Conservation (phyloP, 2,797 vertebrate genomes). For the Coreius guichenoti region DNA sequence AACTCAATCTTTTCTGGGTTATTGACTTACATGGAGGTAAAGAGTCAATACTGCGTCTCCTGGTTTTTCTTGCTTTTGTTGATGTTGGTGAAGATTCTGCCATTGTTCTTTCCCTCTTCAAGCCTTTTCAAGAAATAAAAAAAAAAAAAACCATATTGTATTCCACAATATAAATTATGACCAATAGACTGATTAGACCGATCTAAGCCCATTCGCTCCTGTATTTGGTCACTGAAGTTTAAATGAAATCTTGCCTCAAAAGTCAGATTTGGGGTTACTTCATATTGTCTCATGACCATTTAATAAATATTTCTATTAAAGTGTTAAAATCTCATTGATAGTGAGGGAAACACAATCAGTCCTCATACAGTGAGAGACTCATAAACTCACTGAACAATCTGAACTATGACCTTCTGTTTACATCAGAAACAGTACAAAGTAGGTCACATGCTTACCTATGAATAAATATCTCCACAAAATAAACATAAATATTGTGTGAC, state of each 20-base stretch:
- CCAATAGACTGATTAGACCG: neutral
- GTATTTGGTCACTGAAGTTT: neutral
- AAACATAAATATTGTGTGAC: neutral
- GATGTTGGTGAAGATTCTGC: neutral
- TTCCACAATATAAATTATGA: no score
- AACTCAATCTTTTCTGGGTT: neutral
- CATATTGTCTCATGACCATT: no score
- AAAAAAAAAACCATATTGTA: no score
- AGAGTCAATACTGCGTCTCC: rapidly evolving
- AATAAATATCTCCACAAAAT: neutral
- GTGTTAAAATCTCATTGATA: no score
- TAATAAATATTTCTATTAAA: no score
- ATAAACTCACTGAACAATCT: no score
- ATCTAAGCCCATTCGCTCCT: no score
- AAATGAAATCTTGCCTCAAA: neutral
- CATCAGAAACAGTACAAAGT: no score
- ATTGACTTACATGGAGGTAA: neutral
- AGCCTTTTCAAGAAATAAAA: neutral
- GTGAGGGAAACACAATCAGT: neutral
- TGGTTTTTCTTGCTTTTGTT: neutral
- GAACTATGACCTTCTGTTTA: neutral
- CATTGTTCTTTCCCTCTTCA: neutral
- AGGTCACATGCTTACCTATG: no score
- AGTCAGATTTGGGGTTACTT: neutral
- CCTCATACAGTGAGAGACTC: no score